Evolutionary conservation across 1,140 invertebrate species (phyloP).

Genomic region (Procambarus clarkii): DNA sequence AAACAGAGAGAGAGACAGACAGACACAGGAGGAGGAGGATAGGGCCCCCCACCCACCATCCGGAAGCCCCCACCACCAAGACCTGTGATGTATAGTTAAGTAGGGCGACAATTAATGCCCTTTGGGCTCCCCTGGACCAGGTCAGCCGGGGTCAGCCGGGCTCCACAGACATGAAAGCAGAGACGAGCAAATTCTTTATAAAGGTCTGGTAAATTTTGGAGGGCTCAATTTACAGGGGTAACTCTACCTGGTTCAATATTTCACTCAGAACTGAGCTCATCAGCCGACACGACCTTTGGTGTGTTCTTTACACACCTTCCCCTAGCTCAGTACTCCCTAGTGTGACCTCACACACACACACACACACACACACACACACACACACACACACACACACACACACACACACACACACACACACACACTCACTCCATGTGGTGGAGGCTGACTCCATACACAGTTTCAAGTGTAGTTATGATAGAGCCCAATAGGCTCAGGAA

Average conservation of each 20-base stretch:
- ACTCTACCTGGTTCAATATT: slow-evolving; percentile 2
- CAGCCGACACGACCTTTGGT: no score
- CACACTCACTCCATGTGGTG: no score
- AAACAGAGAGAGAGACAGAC: neutral
- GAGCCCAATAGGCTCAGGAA: no score
- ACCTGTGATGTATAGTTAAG: slow-evolving; percentile 54
- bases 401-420: no score
- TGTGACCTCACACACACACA: no score
- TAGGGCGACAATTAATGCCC: slow-evolving; percentile 53
- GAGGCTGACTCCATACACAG: no score
- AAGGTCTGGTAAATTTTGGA: slow-evolving; percentile 22
- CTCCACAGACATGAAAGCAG: slow-evolving; percentile 39
- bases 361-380: no score
- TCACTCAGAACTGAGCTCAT: neutral
- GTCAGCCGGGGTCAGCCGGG: slow-evolving; percentile 34
- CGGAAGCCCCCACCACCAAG: neutral
- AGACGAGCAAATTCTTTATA: slow-evolving; percentile 42
- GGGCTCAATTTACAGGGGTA: slow-evolving; percentile 41
- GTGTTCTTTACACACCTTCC: no score
- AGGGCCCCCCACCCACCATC: no score
- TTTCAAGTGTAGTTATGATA: no score
- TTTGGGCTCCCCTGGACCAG: slow-evolving; percentile 19
- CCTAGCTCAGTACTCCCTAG: no score
- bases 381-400: no score
- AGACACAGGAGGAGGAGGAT: neutral